These are phyloP conservation scores for Propithecus coquereli DNA, from an alignment of 2,113 vertebrate genomes.

Conservation along the genomic window DNA sequence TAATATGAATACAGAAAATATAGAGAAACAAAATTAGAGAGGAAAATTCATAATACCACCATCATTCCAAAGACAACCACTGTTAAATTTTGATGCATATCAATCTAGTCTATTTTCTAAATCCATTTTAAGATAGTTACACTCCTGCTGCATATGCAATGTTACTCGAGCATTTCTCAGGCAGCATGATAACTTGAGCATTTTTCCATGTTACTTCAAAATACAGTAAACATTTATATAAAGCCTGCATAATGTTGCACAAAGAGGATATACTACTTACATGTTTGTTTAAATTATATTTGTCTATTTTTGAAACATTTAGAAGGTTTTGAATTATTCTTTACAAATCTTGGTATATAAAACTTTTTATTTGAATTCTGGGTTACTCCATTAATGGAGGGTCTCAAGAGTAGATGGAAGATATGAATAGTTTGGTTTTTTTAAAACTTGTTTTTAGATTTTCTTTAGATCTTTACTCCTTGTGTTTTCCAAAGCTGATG, in stretches of 20 bases:
- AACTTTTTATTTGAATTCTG: neutral
- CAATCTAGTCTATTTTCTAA: constrained; percentile 6
- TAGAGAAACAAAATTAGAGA: neutral
- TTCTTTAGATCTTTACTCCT: neutral
- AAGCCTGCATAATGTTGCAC: neutral
- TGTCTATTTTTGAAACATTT: neutral
- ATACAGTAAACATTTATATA: neutral
- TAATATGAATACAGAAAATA: neutral
- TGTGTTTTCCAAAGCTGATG: neutral
- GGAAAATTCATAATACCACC: neutral
- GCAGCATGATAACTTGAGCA: neutral
- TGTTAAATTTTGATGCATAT: neutral
- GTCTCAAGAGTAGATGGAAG: neutral
- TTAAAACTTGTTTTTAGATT: neutral
- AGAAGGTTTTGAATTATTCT: constrained; percentile 9
- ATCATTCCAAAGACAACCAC: neutral
- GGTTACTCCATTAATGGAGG: neutral
- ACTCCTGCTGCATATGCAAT: neutral
- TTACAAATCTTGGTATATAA: neutral
- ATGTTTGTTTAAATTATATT: neutral
- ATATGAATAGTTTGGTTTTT: neutral
- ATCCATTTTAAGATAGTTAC: neutral
- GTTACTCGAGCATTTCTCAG: neutral
- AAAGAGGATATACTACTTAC: neutral
- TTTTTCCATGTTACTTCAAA: constrained; percentile 1